These are phyloP conservation scores for Apodemia duryi DNA, from an alignment of 2,888 invertebrate genomes.

Conservation along the genomic window DNA sequence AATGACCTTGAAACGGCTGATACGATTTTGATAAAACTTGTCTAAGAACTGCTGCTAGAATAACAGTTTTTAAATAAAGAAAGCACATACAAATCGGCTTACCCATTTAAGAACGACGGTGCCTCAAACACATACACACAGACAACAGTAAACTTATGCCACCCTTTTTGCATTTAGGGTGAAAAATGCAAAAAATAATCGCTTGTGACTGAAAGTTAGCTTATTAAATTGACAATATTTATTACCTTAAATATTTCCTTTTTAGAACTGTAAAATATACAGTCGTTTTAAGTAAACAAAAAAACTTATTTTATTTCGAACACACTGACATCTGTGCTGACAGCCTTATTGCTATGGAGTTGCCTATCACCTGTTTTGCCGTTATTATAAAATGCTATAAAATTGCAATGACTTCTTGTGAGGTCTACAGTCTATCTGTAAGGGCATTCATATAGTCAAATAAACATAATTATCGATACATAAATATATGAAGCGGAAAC, in stretches of 20 bases:
- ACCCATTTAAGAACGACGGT: too few relatives aligned
- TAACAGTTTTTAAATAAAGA: too few relatives aligned
- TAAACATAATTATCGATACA: neutral
- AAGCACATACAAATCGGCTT: too few relatives aligned
- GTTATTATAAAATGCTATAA: neutral
- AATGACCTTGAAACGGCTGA: too few relatives aligned
- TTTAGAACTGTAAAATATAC: neutral
- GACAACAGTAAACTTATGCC: too few relatives aligned
- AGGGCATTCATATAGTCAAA: neutral
- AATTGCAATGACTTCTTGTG: neutral
- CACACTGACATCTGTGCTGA: constrained; percentile 2
- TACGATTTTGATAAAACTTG: too few relatives aligned
- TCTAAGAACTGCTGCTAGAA: too few relatives aligned
- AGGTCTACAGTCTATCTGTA: neutral
- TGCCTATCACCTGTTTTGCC: neutral
- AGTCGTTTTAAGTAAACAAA: neutral
- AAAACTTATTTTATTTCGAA: constrained; percentile 2
- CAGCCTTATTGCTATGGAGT: neutral
- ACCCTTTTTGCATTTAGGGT: too few relatives aligned
- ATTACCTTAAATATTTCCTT: neutral
- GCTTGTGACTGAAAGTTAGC: too few relatives aligned
- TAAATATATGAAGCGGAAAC: too few relatives aligned
- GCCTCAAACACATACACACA: too few relatives aligned
- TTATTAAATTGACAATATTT: constrained; percentile 2
- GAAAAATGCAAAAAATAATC: too few relatives aligned